Evolutionary conservation across 2,888 invertebrate species (phyloP).

Genomic region (Rhaphigaster nebulosa): DNA sequence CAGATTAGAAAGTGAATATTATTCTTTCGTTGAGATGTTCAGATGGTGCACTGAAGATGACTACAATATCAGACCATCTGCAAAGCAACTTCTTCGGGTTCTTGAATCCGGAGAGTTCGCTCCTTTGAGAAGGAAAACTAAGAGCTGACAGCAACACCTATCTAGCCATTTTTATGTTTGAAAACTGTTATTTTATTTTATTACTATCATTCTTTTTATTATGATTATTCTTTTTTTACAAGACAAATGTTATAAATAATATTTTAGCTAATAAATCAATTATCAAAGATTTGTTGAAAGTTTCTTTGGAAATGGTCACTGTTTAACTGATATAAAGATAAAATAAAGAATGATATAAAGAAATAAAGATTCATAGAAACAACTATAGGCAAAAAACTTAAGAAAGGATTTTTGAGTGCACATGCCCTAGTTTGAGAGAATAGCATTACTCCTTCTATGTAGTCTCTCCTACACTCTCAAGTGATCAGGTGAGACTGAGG

Average conservation of each 20-base stretch:
- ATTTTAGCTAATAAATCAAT: not conserved
- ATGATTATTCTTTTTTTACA: not conserved
- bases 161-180: not conserved
- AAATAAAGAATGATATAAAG: too few relatives aligned
- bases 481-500: too few relatives aligned
- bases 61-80: constrained; percentile 75
- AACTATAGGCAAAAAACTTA: too few relatives aligned
- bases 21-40: constrained; percentile 70
- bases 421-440: too few relatives aligned
- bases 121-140: not conserved
- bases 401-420: too few relatives aligned
- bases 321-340: too few relatives aligned
- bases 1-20: not conserved
- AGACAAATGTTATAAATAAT: not conserved
- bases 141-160: not conserved
- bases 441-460: too few relatives aligned
- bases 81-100: constrained; percentile 67
- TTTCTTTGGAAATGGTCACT: not conserved
- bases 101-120: not conserved
- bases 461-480: too few relatives aligned
- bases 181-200: not conserved
- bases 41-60: constrained; percentile 78
- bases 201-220: not conserved
- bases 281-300: not conserved
- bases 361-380: too few relatives aligned